Percentiles rank a stretch among this genome's conserved stretches.
Evolutionary conservation across 2,888 invertebrate species (phyloP).

Genomic region (Stictocephala bisonia): DNA sequence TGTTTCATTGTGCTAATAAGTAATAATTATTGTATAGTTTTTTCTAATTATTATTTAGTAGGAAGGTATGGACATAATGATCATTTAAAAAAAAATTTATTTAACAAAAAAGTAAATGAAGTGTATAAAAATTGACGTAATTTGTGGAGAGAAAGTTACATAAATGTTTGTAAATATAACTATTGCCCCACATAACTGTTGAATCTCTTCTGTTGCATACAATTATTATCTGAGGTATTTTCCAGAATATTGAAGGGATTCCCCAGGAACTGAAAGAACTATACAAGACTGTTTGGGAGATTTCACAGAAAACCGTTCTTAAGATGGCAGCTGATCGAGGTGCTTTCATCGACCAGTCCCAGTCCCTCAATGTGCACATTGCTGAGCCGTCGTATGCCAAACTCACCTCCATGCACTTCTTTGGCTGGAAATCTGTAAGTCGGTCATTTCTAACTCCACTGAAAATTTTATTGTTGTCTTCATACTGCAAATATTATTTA

Average conservation of each 20-base stretch:
- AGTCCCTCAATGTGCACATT: constrained; percentile 97
- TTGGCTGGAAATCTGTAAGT: constrained; percentile 88
- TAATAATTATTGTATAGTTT: no score
- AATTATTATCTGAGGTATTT: constrained; percentile 46
- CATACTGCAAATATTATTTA: neutral
- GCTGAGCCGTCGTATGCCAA: constrained; percentile 94
- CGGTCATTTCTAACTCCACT: constrained; percentile 66
- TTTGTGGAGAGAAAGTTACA: no score
- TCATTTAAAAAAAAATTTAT: no score
- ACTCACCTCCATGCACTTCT: constrained; percentile 98
- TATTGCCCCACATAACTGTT: no score
- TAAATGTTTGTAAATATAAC: no score
- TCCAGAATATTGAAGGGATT: constrained; percentile 81
- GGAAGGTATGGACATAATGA: no score
- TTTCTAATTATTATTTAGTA: no score
- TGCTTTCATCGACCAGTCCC: constrained; percentile 98
- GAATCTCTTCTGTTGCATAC: no score
- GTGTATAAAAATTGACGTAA: no score
- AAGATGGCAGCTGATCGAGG: constrained; percentile 99
- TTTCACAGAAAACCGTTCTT: constrained; percentile 90
- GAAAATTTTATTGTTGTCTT: no score
- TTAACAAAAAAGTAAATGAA: no score
- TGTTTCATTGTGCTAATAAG: no score
- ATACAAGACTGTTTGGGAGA: constrained; percentile 98
- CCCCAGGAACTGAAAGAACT: constrained; percentile 86